Evolutionary conservation across 2,113 vertebrate species (phyloP).

Genomic region (Leptobrachium leishanense): DNA sequence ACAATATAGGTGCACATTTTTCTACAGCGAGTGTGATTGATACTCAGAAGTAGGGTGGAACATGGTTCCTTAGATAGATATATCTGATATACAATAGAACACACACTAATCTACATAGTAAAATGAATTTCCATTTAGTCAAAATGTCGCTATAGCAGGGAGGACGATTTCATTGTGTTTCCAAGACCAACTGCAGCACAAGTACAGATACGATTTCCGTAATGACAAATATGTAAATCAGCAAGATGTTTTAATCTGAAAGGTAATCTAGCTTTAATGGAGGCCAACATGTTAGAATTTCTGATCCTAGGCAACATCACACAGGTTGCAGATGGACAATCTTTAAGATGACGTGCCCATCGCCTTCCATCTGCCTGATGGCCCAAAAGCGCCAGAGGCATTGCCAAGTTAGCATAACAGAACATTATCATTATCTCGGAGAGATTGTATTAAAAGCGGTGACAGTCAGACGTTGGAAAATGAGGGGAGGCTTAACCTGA

Average conservation of each 20-base stretch:
- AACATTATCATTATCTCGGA: conserved; percentile 38
- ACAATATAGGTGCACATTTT: too few relatives aligned
- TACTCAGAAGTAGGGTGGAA: too few relatives aligned
- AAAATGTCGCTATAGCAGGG: too few relatives aligned
- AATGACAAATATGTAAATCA: conserved; percentile 44
- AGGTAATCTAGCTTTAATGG: conserved; percentile 43
- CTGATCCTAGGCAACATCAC: neutral
- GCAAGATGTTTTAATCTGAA: conserved; percentile 37
- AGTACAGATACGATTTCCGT: conserved; percentile 12
- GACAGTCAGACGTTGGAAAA: conserved; percentile 36
- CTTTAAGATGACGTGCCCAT: conserved; percentile 45
- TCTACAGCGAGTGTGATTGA: too few relatives aligned
- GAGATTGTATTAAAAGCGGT: conserved; percentile 41
- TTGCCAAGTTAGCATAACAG: conserved; percentile 41
- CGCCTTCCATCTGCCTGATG: conserved; percentile 45
- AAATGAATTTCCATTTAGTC: too few relatives aligned
- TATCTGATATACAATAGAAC: too few relatives aligned
- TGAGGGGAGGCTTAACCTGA: conserved; percentile 39
- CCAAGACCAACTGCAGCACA: neutral
- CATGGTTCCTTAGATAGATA: too few relatives aligned
- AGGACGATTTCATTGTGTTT: too few relatives aligned
- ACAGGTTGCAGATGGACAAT: conserved; percentile 45
- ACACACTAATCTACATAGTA: too few relatives aligned
- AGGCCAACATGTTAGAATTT: conserved; percentile 35
- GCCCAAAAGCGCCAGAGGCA: conserved; percentile 41